Percentiles rank a stretch among this genome's conserved stretches.
Conservation (phyloP, 2,888 invertebrate species). For the Himalopsyche japonica region DNA sequence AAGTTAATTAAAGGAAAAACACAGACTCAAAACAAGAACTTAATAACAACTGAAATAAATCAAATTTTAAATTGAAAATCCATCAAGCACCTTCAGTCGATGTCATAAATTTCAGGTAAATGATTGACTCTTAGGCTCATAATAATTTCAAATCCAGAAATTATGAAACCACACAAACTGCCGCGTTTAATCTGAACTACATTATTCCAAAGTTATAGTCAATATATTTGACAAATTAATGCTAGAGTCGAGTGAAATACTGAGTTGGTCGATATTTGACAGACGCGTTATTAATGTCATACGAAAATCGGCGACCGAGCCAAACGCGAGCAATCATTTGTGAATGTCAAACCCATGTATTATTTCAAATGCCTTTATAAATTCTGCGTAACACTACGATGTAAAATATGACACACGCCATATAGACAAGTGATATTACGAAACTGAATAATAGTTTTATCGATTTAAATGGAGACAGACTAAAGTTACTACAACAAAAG, state of each 20-base stretch:
- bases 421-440: too few relatives aligned
- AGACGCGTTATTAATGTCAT: neutral
- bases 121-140: neutral
- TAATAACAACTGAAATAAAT: too few relatives aligned
- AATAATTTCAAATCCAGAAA: neutral
- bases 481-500: too few relatives aligned
- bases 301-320: neutral
- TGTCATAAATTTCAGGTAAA: too few relatives aligned
- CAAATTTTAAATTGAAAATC: too few relatives aligned
- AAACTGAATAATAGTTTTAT: too few relatives aligned
- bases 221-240: neutral
- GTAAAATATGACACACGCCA: too few relatives aligned
- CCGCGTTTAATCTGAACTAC: neutral
- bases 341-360: neutral
- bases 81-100: too few relatives aligned
- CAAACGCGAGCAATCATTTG: neutral
- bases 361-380: neutral
- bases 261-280: neutral
- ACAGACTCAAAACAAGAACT: too few relatives aligned
- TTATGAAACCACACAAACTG: neutral
- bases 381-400: neutral
- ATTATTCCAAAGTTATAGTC: neutral
- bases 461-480: too few relatives aligned
- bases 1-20: too few relatives aligned
- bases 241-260: neutral